Evolutionary conservation across 2,888 invertebrate species (phyloP), one percentile per base, ranked within the genome.

Genomic region (Monoplex corrugatus): DNA sequence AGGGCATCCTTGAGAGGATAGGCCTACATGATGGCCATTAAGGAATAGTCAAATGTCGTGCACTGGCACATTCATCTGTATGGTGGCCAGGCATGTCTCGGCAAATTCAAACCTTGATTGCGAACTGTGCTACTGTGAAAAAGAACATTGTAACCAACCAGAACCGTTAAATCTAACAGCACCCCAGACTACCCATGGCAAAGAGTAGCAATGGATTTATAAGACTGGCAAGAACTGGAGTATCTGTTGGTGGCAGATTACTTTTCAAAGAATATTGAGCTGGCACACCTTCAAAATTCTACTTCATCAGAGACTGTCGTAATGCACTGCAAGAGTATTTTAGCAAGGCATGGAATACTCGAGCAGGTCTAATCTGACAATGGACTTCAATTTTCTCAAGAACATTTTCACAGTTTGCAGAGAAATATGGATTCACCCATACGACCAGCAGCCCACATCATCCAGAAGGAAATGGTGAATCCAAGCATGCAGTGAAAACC

Each of bases 141-240:
- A 91, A 86, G 57, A 90, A 43, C 40, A 45, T 78, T 44, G 23
- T 28, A 91, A 90, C 68, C 89, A 88, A 72, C 89, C 89, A 38
- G 92, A 89, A 92, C 91, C 78, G 45, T 92, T 38, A 89, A 90
- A 40, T 86, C 91, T 43, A 63, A 90, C 16, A 84, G 89, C 32
- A 91, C 93, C 40, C 93, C 92, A 28, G 50, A 88, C 40, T 89
- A 89, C 63, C 92, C 92, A n/a, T 92, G 92, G 93, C 90, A 92
- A 89, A 93, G 84, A 40, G 87, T 93, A 43, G 93, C 90, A 23
- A 90, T 90, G 68, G 92, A 93, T 87, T 85, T 94, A 50, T 92
- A 92, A 72, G 88, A 92, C 38, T 87, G 92, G 32, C 91, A 90
- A 80, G 89, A 90, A 19, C 57, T 86, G 57, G 85, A 85, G n/a